These are phyloP conservation scores for Echeneis naucrates DNA, from an alignment of 2,797 vertebrate genomes.

Conservation along the genomic window DNA sequence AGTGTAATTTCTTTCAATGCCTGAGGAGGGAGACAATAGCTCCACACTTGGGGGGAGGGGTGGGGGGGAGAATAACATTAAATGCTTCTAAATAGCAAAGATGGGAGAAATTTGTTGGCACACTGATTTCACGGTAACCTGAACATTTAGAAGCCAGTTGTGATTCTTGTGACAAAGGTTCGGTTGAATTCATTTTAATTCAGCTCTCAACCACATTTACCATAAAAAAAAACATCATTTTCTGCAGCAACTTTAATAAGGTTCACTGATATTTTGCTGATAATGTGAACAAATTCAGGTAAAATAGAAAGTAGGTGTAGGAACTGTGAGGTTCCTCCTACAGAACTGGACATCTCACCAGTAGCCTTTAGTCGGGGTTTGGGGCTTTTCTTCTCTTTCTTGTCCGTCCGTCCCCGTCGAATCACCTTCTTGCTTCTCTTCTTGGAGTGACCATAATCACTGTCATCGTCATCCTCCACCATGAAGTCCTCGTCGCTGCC, in stretches of 20 bases:
- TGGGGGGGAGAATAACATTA: too few relatives aligned
- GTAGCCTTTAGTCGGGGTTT: conserved; percentile 99
- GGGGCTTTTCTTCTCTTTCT: conserved; percentile 98
- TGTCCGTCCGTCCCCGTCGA: conserved; percentile 93
- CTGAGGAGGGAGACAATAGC: too few relatives aligned
- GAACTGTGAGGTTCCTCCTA: not conserved
- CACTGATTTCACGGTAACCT: not conserved
- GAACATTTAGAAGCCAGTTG: not conserved
- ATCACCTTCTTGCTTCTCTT: conserved; percentile 97
- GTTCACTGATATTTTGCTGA: too few relatives aligned
- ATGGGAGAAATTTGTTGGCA: too few relatives aligned
- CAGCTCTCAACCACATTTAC: too few relatives aligned
- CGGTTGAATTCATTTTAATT: too few relatives aligned
- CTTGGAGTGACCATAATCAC: conserved; percentile 97
- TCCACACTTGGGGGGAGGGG: too few relatives aligned
- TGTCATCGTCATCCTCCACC: conserved; percentile 98
- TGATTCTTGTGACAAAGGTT: too few relatives aligned
- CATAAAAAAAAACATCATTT: too few relatives aligned
- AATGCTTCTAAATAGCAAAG: not conserved
- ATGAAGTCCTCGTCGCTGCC: conserved; percentile 98
- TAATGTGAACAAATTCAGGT: too few relatives aligned
- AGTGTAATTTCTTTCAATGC: too few relatives aligned
- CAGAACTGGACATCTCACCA: conserved; percentile 79
- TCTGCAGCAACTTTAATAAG: not conserved
- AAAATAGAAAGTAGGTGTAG: not conserved